phyloP scores from a whole-genome alignment of 2,797 vertebrate species.

The Ctenochaetus hawaiiensis region DNA sequence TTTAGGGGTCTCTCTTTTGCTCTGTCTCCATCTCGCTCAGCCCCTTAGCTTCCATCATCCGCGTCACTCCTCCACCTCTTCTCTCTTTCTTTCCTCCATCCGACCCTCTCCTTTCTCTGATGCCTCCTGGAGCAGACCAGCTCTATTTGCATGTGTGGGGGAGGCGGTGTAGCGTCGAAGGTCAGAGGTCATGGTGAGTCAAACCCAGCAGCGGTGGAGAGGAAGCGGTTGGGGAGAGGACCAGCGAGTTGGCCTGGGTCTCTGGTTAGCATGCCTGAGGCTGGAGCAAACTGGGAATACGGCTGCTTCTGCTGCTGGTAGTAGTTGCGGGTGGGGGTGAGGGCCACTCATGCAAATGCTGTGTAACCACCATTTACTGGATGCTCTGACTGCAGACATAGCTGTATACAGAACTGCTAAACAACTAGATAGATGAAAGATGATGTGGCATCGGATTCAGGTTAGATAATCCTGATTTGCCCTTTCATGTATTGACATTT shows the following conservation, averaged over 20 bases:
- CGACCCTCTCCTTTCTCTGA: conserved; percentile 60
- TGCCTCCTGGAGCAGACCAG: conserved; percentile 75
- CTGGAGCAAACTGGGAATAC: conserved; percentile 78
- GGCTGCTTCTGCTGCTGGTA: conserved; percentile 67
- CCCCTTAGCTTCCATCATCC: conserved; percentile 58
- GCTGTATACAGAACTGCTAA: conserved; percentile 51
- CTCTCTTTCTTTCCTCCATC: conserved; percentile 60
- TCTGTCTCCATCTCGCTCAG: conserved; percentile 44
- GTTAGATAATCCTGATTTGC: conserved; percentile 5
- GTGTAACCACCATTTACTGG: conserved; percentile 68
- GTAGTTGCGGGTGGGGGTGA: conserved; percentile 65
- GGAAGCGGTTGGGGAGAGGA: conserved; percentile 79
- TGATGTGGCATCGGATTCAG: conserved; percentile 10
- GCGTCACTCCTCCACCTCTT: conserved; percentile 59
- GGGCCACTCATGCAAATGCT: conserved; percentile 79
- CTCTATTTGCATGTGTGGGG: conserved; percentile 86
- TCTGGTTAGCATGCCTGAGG: conserved; percentile 83
- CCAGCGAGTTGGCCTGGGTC: conserved; percentile 79
- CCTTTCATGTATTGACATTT: neutral
- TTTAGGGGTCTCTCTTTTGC: conserved; percentile 77
- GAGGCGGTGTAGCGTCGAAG: conserved; percentile 79
- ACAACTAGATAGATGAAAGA: conserved; percentile 45
- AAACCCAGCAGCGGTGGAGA: conserved; percentile 80
- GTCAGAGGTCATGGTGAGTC: conserved; percentile 86
- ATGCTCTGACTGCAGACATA: conserved; percentile 55